Conservation (phyloP, 2,113 vertebrate species). For the Xenopus borealis region DNA sequence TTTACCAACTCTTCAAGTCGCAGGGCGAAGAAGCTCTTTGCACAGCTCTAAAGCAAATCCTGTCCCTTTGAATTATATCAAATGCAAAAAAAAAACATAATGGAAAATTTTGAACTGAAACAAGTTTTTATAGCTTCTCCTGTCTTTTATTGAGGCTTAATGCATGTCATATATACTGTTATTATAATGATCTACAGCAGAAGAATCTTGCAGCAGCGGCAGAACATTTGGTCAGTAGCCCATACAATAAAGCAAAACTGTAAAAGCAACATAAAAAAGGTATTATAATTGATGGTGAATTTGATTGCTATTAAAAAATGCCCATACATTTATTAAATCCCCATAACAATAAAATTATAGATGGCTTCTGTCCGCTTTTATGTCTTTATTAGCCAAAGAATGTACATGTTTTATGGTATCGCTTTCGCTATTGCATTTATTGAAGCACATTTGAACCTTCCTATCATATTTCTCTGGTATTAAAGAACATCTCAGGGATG, state of each 20-base stretch:
- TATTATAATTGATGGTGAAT: not conserved
- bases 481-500: constrained; percentile 15
- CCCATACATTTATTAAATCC: constrained; percentile 24
- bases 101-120: no score
- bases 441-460: constrained; percentile 27
- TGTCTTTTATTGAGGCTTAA: no score
- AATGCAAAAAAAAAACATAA: no score
- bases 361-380: constrained; percentile 7
- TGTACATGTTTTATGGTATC: constrained; percentile 10
- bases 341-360: constrained; percentile 23
- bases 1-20: no score
- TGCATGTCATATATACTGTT: no score
- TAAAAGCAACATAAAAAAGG: not conserved
- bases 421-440: constrained; percentile 2
- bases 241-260: not conserved
- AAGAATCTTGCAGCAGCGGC: not conserved
- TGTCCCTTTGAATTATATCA: no score
- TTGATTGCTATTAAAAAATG: constrained; percentile 10
- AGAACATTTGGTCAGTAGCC: not conserved
- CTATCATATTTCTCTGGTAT: constrained; percentile 15
- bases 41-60: no score
- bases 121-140: no score
- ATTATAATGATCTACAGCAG: no score
- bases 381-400: constrained; percentile 16
- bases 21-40: no score